Conservation (phyloP, 2,888 invertebrate species). For the Lymantria monacha region DNA sequence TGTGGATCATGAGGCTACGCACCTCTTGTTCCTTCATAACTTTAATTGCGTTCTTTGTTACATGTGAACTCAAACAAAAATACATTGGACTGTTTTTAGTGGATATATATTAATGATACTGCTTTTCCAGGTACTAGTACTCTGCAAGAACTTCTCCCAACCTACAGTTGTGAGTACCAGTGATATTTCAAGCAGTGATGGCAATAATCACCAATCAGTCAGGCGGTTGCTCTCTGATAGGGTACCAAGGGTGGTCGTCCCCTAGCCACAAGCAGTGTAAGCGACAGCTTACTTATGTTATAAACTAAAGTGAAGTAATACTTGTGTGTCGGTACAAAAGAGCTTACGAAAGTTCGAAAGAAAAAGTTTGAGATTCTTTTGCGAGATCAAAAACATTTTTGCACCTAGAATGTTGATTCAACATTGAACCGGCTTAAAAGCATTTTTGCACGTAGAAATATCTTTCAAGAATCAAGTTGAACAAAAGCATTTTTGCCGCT, state of each 20-base stretch:
- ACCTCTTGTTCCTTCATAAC: no score
- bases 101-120: no score
- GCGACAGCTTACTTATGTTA: constrained; percentile 37
- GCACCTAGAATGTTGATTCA: neutral
- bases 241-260: constrained; percentile 57
- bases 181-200: constrained; percentile 75
- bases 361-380: neutral
- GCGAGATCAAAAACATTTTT: constrained; percentile 1
- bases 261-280: constrained; percentile 71
- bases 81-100: no score
- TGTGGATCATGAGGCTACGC: no score
- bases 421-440: neutral
- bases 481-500: neutral
- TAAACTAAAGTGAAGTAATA: constrained; percentile 17
- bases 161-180: constrained; percentile 71
- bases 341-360: neutral
- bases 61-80: no score
- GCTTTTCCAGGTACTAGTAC: constrained; percentile 59
- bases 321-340: neutral
- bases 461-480: neutral
- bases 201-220: constrained; percentile 75
- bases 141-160: constrained; percentile 77
- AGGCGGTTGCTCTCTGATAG: constrained; percentile 63
- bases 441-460: neutral
- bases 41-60: no score